Evolutionary conservation across 2,113 vertebrate genomes (phyloP), one percentile per base, ranked within the genome.

Genomic region (Sclerurus mexicanus): DNA sequence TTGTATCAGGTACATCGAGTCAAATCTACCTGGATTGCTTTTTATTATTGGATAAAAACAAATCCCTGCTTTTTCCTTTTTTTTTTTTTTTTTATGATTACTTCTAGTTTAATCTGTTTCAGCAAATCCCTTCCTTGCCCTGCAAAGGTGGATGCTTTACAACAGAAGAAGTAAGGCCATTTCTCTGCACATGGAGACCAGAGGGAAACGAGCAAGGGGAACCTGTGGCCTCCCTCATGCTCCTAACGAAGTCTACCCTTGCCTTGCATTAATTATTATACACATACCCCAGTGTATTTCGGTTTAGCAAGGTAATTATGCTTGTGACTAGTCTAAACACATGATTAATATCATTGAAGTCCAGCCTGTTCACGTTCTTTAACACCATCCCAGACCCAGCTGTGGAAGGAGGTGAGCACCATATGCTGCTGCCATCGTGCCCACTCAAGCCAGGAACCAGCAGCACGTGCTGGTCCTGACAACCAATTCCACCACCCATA

Each of bases 161-260:
- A 33, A 8, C 23, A 19, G n/a, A 39, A 33, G 52, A 72, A 66
- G 6, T 17, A 56, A 89, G 15, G 31, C 20, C 9, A 25, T 37
- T 82, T 50, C 60, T 85, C 53, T 46, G 44, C 39, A 11, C 2
- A 14, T 5, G 13, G 22, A 76, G 14, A 72, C 19, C 37, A n/a
- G 85, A 80, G 25, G 4, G n/a, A 87, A 85, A 59, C 25, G n/a
- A 72, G 62, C 19, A 78, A 63, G 18, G 13, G 39, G 33, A 93
- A 72, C 21, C 31, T 0, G 0, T 12, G 24, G 33, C 11, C 64
- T 87, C 59, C 31, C 50, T 55, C 20, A 3, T 2, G 14, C 44
- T 66, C 75, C 85, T 64, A 75, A 87, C 5, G 16, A 84, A 71
- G 37, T 49, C 55, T 59, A 35, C 33, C 73, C 60, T 58, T n/a